A percentile compares a stretch with the other conserved stretches of the same genome.
Conservation (phyloP, 2,888 invertebrate species). For the Macrophya annulata region DNA sequence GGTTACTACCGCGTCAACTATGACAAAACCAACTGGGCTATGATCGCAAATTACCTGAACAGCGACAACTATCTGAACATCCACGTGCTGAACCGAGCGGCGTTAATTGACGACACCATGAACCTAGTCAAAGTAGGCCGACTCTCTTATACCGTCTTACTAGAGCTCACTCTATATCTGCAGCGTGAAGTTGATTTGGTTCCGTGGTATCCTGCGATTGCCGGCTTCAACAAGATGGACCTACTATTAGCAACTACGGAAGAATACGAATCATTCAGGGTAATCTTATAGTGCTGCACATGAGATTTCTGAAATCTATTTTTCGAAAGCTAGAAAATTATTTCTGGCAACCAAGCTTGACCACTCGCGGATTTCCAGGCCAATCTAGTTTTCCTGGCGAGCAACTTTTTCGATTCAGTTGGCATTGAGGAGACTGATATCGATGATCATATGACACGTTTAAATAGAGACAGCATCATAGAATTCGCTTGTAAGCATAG, state of each 20-base stretch:
- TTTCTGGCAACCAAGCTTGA: neutral
- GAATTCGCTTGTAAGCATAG: slow-evolving; percentile 77
- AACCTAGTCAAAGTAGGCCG: slow-evolving; percentile 78
- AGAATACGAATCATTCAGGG: slow-evolving; percentile 80
- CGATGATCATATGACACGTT: slow-evolving; percentile 69
- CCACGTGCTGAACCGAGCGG: slow-evolving; percentile 80
- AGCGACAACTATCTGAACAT: slow-evolving; percentile 76
- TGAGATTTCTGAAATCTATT: neutral
- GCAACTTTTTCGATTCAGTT: slow-evolving; percentile 67
- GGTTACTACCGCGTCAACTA: slow-evolving; percentile 78
- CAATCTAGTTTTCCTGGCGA: slow-evolving; percentile 69
- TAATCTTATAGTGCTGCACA: neutral
- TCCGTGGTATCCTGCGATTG: slow-evolving; percentile 86
- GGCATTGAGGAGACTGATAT: slow-evolving; percentile 66
- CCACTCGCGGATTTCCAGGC: slow-evolving; percentile 62
- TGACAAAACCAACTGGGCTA: slow-evolving; percentile 75
- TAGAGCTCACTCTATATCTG: slow-evolving; percentile 82
- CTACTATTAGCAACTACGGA: slow-evolving; percentile 80
- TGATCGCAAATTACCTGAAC: slow-evolving; percentile 68
- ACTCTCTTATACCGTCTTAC: slow-evolving; percentile 77
- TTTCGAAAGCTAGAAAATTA: neutral
- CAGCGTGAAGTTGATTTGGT: slow-evolving; percentile 84
- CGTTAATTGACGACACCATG: slow-evolving; percentile 81
- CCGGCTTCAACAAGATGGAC: slow-evolving; percentile 74
- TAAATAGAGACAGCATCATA: slow-evolving; percentile 70